phyloP scores from a whole-genome alignment of 2,113 vertebrate species.

The Macaca fascicularis region T2T-MFA8v1.1 NC_088381.1:151395501-151396000 shows the following conservation, averaged over 20 bases:
- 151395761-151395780: neutral
- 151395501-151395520: neutral
- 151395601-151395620: neutral
- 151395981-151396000: neutral
- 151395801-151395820: neutral
- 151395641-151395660: neutral
- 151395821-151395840: neutral
- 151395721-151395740: neutral
- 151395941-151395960: neutral
- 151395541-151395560: neutral
- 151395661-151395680: neutral
- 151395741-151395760: neutral
- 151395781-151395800: too few species aligned
- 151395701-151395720: neutral
- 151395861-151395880: neutral
- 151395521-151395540: neutral
- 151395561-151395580: neutral
- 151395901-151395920: too few species aligned
- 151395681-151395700: neutral
- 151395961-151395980: neutral
- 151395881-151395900: too few species aligned
- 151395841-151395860: too few species aligned
- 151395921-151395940: neutral
- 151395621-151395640: neutral
- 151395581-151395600: neutral